Conservation (phyloP, 2,888 invertebrate species). For the Machimus rusticus region DNA sequence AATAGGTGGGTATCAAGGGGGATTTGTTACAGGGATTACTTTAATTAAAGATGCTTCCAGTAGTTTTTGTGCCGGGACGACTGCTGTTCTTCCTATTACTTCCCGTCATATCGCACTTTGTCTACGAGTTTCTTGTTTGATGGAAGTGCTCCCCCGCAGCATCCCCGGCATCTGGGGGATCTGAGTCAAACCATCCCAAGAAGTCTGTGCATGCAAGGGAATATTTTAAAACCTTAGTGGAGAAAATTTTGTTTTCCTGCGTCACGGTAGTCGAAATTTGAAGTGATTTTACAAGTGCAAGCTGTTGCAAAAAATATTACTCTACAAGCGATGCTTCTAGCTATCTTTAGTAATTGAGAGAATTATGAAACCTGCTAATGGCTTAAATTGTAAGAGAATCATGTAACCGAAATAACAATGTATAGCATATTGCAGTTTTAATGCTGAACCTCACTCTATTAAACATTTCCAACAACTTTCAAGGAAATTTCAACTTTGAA, state of each 20-base stretch:
- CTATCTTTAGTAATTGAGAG: not conserved
- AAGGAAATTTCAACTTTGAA: not conserved
- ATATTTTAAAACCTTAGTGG: not conserved
- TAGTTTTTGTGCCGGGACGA: not conserved
- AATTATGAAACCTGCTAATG: not conserved
- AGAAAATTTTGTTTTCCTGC: not conserved
- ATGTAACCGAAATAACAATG: not conserved
- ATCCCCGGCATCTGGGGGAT: not conserved
- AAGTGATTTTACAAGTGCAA: not conserved
- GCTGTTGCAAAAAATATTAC: not conserved
- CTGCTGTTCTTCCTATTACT: not conserved
- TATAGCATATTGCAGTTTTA: not conserved
- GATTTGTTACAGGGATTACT: constrained; percentile 18
- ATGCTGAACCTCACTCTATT: not conserved
- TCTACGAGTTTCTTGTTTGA: not conserved
- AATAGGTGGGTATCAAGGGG: not conserved
- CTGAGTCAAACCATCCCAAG: not conserved
- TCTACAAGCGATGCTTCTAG: not conserved
- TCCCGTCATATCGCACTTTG: constrained; percentile 1
- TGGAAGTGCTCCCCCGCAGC: not conserved
- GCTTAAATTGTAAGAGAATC: not conserved
- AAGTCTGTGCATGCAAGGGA: not conserved
- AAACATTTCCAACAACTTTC: not conserved
- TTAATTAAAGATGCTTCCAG: constrained; percentile 27
- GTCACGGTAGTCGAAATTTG: not conserved